These are phyloP conservation scores for Sylvia atricapilla DNA, from an alignment of 2,113 vertebrate genomes.

Conservation along the genomic window DNA sequence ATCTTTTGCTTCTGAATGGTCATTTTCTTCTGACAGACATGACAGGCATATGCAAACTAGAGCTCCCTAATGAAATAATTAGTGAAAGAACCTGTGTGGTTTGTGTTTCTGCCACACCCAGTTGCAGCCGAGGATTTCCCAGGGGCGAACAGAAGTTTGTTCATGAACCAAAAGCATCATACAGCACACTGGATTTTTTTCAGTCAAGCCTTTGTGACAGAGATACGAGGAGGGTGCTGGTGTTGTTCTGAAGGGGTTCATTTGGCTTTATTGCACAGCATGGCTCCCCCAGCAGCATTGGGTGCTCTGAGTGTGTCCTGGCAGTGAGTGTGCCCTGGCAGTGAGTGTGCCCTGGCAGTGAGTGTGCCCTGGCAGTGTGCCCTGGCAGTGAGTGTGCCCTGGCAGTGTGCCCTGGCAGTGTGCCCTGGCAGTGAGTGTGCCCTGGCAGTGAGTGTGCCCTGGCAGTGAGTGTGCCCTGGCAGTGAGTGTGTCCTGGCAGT, in stretches of 20 bases:
- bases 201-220: background rate
- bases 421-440: too few relatives aligned
- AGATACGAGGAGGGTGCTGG: background rate
- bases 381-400: too few relatives aligned
- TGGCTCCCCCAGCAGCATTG: background rate
- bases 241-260: background rate
- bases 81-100: background rate
- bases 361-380: too few relatives aligned
- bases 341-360: background rate
- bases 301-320: background rate
- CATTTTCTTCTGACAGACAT: background rate
- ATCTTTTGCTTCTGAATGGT: background rate
- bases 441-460: too few relatives aligned
- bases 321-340: slow-evolving; percentile 21
- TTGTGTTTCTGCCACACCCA: background rate
- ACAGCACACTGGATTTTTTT: background rate
- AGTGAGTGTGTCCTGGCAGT: too few relatives aligned
- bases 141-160: accelerated
- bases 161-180: background rate
- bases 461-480: too few relatives aligned
- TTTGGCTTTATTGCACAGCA: background rate
- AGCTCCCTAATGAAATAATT: background rate
- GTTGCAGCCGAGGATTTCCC: background rate
- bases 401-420: too few relatives aligned
- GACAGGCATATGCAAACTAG: background rate